Conservation (phyloP, 30 jellyfish, hydroid and myxozoan species). For the Chrysaora quinquecirrha region DNA sequence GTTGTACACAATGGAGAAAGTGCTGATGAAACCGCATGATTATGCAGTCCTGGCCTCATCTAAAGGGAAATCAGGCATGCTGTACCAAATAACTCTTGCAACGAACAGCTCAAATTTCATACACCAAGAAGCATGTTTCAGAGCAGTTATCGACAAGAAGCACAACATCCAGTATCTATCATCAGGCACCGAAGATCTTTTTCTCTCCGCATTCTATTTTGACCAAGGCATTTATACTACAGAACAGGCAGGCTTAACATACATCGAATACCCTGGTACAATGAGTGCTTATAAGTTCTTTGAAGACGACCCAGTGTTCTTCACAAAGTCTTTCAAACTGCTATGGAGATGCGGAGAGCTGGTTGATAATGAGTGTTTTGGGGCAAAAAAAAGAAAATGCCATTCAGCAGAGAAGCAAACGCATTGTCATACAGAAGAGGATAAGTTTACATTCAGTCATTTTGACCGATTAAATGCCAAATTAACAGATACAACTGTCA, state of each 20-base stretch:
- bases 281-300: slow-evolving; percentile 79
- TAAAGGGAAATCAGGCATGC: slow-evolving; percentile 43
- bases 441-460: background rate
- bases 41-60: slow-evolving; percentile 45
- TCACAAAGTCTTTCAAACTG: slow-evolving; percentile 38
- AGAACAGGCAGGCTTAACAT: slow-evolving; percentile 65
- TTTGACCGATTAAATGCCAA: background rate
- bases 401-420: background rate
- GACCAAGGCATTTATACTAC: slow-evolving; percentile 66
- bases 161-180: slow-evolving; percentile 33
- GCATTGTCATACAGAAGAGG: background rate
- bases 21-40: slow-evolving; percentile 10
- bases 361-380: slow-evolving; percentile 15
- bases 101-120: slow-evolving; percentile 22
- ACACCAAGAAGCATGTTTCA: slow-evolving; percentile 55
- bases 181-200: slow-evolving; percentile 72
- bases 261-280: slow-evolving; percentile 42
- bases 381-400: slow-evolving; percentile 18
- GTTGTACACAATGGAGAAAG: slow-evolving; percentile 28
- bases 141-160: slow-evolving; percentile 20
- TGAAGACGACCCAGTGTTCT: slow-evolving; percentile 60
- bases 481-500: background rate
- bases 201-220: slow-evolving; percentile 63
- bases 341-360: slow-evolving; percentile 72
- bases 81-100: slow-evolving; percentile 61